Evolutionary conservation across 2,797 vertebrate genomes (phyloP), one percentile per base, ranked within the genome.

Genomic region (Acrossocheilus wenchowensis): DNA sequence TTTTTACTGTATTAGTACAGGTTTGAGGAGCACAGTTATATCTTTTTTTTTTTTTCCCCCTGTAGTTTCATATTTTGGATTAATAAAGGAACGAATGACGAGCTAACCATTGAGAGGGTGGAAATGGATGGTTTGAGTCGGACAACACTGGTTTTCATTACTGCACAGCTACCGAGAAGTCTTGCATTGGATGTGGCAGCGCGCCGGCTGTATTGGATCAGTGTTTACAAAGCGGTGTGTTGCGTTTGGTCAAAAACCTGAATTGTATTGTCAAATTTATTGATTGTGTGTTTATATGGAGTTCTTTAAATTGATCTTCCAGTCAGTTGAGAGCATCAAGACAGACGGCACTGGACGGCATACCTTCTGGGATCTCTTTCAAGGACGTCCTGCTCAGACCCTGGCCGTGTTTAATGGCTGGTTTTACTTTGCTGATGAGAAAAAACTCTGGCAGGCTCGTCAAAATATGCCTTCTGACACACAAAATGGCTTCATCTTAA

Each of bases 131-230:
- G 96, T 4, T 96, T 96, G 0, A 93, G 95, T 34, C 89, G 94
- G 78, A 92, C 50, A n/a, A 88, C 95, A 30, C 89, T 98, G 79
- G 82, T 85, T 0, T 94, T 95, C 4, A 88, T 97, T 80, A 96
- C 95, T 26, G 93, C 95, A 86, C 97, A 98, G 90, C 90, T 91
- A 9, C 95, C 97, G 0, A 91, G 95, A 77, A 92, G 96, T 21
- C 95, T 98, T 77, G 94, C 95, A 0, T 90, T 97, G 71, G 97
- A 98, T 79, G 93, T 95, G 0, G 92, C 95, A 41, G 93, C 95
- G 23, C 91, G 92, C 64, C 94, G 97, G 60, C 93, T 98, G 0
- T 98, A 96, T 92, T 99, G 97, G 97, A 95, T 98, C 92, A 98
- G 97, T 78, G 92, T 94, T 88, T 94, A 95, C 81, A 98, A 97